These are phyloP conservation scores for Scophthalmus maximus DNA, from an alignment of 2,113 vertebrate species.

Conservation along the genomic window DNA sequence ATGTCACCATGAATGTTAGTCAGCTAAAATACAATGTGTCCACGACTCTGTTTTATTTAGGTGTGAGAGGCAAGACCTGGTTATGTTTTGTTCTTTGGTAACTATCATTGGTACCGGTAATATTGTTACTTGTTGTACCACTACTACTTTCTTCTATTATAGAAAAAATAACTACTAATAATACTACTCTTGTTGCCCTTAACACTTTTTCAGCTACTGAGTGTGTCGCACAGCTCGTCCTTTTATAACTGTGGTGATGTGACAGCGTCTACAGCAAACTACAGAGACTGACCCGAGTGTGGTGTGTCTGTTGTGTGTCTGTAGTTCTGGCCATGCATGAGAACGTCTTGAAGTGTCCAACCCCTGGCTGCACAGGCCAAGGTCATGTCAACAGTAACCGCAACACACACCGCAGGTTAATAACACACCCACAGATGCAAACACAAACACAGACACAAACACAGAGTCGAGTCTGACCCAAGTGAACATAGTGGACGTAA, in stretches of 20 bases:
- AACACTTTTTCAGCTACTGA: background rate
- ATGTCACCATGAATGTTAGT: background rate
- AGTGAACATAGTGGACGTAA: background rate
- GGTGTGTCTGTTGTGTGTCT: slow-evolving; percentile 52
- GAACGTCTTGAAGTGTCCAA: slow-evolving; percentile 98
- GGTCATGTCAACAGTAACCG: slow-evolving; percentile 99
- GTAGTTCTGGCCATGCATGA: slow-evolving; percentile 99
- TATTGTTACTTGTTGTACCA: background rate
- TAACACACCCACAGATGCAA: slow-evolving; percentile 15
- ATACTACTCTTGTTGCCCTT: slow-evolving; percentile 1
- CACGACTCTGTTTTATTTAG: background rate
- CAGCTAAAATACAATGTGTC: too few relatives aligned
- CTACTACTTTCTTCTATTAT: background rate
- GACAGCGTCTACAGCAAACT: slow-evolving; percentile 2
- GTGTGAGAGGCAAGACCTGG: background rate
- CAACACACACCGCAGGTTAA: slow-evolving; percentile 96
- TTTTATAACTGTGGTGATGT: background rate
- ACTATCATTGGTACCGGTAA: background rate
- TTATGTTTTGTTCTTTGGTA: background rate
- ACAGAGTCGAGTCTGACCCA: background rate
- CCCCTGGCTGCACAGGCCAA: slow-evolving; percentile 97
- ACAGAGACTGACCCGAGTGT: slow-evolving; percentile 49
- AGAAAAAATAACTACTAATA: slow-evolving; percentile 23
- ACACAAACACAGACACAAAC: slow-evolving; percentile 1
- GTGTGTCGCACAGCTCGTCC: background rate